A percentile compares a stretch with the other conserved stretches of the same genome.
These are phyloP conservation scores for Yponomeuta sedellus DNA, from an alignment of 2,888 invertebrate species.

Conservation along the genomic window DNA sequence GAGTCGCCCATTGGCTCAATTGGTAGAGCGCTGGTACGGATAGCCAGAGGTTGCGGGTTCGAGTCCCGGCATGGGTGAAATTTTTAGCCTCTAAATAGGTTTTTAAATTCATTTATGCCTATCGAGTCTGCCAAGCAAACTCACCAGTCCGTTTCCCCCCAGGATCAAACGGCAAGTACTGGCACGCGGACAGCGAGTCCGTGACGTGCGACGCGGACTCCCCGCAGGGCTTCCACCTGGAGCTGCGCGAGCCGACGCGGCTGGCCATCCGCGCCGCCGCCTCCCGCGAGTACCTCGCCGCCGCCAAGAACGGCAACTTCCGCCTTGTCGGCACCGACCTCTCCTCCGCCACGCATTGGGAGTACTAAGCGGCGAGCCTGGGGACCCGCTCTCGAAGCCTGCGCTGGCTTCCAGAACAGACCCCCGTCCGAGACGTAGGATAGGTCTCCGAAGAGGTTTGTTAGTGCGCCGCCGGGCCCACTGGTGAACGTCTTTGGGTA, in stretches of 20 bases:
- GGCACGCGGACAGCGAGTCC: conserved; percentile 92
- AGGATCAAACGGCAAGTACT: conserved; percentile 96
- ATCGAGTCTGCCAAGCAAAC: neutral
- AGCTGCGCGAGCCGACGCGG: conserved; percentile 94
- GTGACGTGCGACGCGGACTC: conserved; percentile 90
- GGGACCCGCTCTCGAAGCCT: neutral
- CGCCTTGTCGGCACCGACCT: conserved; percentile 87
- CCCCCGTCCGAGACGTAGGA: neutral
- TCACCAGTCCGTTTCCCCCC: conserved; percentile 28
- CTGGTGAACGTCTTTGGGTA: neutral
- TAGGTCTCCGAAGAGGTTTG: neutral
- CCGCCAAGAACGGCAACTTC: conserved; percentile 94
- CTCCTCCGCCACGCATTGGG: conserved; percentile 93
- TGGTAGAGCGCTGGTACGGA: too few species aligned
- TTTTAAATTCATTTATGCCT: too few species aligned
- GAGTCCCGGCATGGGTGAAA: too few species aligned
- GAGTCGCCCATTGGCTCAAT: too few species aligned
- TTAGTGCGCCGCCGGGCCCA: neutral
- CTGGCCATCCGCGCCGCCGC: conserved; percentile 90
- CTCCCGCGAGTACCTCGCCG: conserved; percentile 87
- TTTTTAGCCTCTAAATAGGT: too few species aligned
- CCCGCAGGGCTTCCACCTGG: conserved; percentile 91
- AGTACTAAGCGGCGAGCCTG: conserved; percentile 80
- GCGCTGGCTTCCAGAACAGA: neutral
- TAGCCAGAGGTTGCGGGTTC: too few species aligned